A percentile compares a stretch with the other conserved stretches of the same genome.
phyloP scores from a whole-genome alignment of 2,888 invertebrate genomes.

The Agonopterix subpropinquella region DNA sequence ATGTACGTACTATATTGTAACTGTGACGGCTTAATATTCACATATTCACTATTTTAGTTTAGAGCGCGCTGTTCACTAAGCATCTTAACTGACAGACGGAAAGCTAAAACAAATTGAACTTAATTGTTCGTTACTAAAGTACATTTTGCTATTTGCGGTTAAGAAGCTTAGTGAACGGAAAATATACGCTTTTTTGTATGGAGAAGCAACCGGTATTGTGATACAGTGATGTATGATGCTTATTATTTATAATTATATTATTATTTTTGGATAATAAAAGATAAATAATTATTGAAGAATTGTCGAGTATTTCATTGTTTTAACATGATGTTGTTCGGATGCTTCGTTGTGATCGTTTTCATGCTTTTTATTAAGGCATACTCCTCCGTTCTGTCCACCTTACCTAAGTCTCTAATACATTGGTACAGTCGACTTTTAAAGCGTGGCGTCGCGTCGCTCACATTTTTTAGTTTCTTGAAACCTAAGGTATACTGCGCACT shows the following conservation, averaged over 20 bases:
- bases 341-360: slow-evolving; percentile 27
- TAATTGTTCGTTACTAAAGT: too few species aligned
- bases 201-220: slow-evolving; percentile 59
- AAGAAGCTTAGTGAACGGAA: slow-evolving; percentile 8
- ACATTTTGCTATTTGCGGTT: not conserved
- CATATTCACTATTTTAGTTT: slow-evolving; percentile 38
- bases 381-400: too few species aligned
- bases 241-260: slow-evolving; percentile 55
- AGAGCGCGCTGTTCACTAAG: slow-evolving; percentile 27
- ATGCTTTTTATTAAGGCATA: not conserved
- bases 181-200: slow-evolving; percentile 37
- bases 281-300: slow-evolving; percentile 52
- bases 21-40: slow-evolving; percentile 36
- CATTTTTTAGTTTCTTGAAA: too few species aligned
- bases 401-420: too few species aligned
- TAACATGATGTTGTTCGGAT: slow-evolving; percentile 26
- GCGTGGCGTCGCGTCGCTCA: too few species aligned
- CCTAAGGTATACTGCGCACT: too few species aligned
- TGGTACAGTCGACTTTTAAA: too few species aligned
- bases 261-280: slow-evolving; percentile 64
- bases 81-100: slow-evolving; percentile 8
- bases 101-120: not conserved
- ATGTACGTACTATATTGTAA: slow-evolving; percentile 43
- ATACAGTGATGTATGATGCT: slow-evolving; percentile 68
- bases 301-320: slow-evolving; percentile 60